A percentile compares a stretch with the other conserved stretches of the same genome.
Evolutionary conservation across 1,140 invertebrate genomes (phyloP).

Genomic region (Armadillidium nasatum): DNA sequence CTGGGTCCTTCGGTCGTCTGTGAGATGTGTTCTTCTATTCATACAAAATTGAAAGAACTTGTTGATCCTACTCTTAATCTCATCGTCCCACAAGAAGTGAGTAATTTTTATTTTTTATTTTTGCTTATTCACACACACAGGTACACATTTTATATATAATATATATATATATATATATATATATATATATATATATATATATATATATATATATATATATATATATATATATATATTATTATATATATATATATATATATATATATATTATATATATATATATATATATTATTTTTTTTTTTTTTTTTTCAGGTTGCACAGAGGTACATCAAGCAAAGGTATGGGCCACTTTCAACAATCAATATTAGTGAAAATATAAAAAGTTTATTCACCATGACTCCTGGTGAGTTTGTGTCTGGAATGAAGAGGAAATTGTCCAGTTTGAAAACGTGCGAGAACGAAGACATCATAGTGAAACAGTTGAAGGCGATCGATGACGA

Average conservation of each 20-base stretch:
- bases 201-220: slow-evolving; percentile 11
- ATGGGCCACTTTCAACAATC: background rate
- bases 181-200: slow-evolving; percentile 5
- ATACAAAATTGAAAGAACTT: background rate
- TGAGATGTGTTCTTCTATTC: background rate
- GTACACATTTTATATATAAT: no score
- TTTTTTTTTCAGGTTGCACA: background rate
- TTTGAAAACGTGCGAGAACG: background rate
- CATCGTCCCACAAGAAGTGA: background rate
- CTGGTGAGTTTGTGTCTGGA: background rate
- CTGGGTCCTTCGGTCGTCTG: background rate
- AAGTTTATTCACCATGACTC: background rate
- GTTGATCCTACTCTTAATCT: background rate
- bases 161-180: slow-evolving; percentile 1
- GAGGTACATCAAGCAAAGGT: background rate
- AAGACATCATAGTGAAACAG: background rate
- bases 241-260: slow-evolving; percentile 8
- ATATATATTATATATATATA: background rate
- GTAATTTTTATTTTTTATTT: background rate
- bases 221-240: background rate
- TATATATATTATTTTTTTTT: background rate
- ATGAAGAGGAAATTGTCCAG: background rate
- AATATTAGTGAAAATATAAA: background rate
- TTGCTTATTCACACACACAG: background rate
- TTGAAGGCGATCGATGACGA: background rate